Conservation (phyloP, 2,113 vertebrate genomes). For the Grallaria varia region DNA sequence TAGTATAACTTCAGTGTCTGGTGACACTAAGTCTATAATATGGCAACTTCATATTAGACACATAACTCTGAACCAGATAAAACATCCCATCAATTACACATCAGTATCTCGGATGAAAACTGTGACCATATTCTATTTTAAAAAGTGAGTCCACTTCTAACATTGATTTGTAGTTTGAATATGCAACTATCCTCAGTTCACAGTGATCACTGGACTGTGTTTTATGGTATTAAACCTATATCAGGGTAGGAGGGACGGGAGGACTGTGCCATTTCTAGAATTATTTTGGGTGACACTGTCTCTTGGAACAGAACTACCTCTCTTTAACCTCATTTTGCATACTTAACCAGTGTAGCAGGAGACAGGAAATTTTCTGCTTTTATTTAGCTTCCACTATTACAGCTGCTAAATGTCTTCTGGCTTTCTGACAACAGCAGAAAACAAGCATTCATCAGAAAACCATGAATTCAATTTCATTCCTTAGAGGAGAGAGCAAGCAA, state of each 20-base stretch:
- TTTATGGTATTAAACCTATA: not conserved
- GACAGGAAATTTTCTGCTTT: slow-evolving; percentile 35
- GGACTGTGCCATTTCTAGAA: not conserved
- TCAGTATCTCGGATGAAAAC: not conserved
- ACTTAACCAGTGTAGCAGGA: not conserved
- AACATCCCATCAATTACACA: not conserved
- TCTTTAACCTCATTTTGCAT: not conserved
- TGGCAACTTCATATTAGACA: not conserved
- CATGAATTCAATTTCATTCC: not conserved
- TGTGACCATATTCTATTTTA: not conserved
- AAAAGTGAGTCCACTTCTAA: not conserved
- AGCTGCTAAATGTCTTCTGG: slow-evolving; percentile 52
- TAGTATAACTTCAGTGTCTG: not conserved
- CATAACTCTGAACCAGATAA: not conserved
- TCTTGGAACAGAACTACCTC: not conserved
- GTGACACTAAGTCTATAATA: not conserved
- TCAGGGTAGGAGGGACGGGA: fast-evolving
- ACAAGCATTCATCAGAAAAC: slow-evolving; percentile 28
- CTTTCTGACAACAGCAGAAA: slow-evolving; percentile 40
- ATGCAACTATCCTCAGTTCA: not conserved
- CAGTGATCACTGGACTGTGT: not conserved
- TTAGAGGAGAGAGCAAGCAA: not conserved
- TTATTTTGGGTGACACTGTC: not conserved
- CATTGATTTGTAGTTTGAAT: not conserved
- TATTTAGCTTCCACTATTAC: slow-evolving; percentile 26